Evolutionary conservation across 2,888 invertebrate species (phyloP).

Genomic region (Hedya salicella): DNA sequence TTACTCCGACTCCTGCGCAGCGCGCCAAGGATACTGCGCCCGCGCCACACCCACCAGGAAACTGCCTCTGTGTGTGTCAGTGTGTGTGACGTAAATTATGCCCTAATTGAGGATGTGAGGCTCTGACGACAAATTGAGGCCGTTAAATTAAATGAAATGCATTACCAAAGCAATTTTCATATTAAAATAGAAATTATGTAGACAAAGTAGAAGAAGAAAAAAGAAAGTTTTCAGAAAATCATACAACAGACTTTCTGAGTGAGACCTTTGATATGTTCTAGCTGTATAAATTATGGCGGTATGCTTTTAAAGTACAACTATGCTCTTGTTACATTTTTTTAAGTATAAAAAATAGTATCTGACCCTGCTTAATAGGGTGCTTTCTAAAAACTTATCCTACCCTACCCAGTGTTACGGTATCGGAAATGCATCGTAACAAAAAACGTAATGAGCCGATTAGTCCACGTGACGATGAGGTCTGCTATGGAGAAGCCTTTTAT

Average conservation of each 20-base stretch:
- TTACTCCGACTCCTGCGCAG: conserved; percentile 47
- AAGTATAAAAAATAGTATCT: no score
- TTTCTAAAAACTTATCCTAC: no score
- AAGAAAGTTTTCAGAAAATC: no score
- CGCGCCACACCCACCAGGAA: conserved; percentile 51
- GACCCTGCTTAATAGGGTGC: no score
- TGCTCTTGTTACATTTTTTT: no score
- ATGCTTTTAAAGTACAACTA: no score
- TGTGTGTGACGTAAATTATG: conserved; percentile 25
- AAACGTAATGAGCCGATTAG: not conserved
- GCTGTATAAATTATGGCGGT: no score
- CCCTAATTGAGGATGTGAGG: conserved; percentile 35
- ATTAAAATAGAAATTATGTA: not conserved
- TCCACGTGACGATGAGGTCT: not conserved
- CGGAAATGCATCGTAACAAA: not conserved
- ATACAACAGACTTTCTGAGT: no score
- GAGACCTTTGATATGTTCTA: no score
- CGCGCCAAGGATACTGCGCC: conserved; percentile 58
- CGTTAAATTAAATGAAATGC: conserved; percentile 22
- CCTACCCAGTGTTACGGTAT: not conserved
- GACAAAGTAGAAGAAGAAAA: not conserved
- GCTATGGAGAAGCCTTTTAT: conserved; percentile 18
- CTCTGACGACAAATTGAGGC: conserved; percentile 33
- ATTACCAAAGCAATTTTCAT: conserved; percentile 8
- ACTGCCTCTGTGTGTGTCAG: conserved; percentile 11